Conservation (phyloP, 2,113 vertebrate genomes). For the Macquaria australasica region DNA sequence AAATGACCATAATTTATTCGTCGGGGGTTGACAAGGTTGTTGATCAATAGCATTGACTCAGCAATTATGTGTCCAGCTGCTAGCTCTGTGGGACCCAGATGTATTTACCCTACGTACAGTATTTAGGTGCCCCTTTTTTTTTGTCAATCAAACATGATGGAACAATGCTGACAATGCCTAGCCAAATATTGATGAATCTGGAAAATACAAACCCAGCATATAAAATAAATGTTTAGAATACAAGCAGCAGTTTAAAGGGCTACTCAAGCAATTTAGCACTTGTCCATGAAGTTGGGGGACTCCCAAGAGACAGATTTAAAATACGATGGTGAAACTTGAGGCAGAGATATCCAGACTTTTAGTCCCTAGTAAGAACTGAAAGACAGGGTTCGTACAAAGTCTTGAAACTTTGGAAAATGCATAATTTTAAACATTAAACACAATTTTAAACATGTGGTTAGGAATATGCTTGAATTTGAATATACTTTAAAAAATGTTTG, state of each 20-base stretch:
- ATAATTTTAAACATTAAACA: too few relatives aligned
- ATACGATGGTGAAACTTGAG: background rate
- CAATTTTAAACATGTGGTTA: too few relatives aligned
- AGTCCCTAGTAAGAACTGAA: background rate
- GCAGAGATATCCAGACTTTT: background rate
- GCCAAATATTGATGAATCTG: constrained; percentile 1
- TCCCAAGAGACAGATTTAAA: background rate
- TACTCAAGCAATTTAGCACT: background rate
- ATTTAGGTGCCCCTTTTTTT: background rate
- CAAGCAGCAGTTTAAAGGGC: background rate
- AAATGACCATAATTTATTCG: constrained; percentile 38
- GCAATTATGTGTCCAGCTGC: constrained; percentile 36
- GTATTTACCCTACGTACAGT: background rate
- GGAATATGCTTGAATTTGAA: too few relatives aligned
- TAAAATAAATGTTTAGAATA: background rate
- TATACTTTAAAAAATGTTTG: too few relatives aligned
- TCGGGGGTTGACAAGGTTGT: constrained; percentile 19
- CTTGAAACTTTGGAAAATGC: too few relatives aligned
- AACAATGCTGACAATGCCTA: constrained; percentile 2
- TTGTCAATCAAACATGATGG: constrained; percentile 18
- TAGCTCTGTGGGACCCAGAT: background rate
- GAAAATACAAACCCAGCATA: background rate
- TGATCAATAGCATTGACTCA: constrained; percentile 51
- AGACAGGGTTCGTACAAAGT: too few relatives aligned
- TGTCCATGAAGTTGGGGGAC: background rate